Evolutionary conservation across 2,888 invertebrate species (phyloP), one percentile per base, ranked within the genome.

Genomic region (Lepidochitona cinerea): DNA sequence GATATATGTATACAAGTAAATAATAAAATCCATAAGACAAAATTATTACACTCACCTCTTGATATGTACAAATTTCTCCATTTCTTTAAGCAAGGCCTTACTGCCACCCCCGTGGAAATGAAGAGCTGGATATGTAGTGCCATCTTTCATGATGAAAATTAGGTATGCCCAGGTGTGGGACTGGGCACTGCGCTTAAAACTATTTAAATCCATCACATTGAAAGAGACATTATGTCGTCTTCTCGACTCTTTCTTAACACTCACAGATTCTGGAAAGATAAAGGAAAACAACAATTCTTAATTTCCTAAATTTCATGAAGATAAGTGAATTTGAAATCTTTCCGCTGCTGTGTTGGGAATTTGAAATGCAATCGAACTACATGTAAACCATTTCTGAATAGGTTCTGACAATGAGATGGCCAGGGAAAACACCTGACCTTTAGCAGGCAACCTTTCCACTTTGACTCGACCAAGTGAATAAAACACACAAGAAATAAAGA

Each of bases 91-190:
- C 84, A 97, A 94, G 72, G 94, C 93, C 84, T 95, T 95, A 0
- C 96, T 96, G 83, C 96, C 96, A 0, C 95, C 96, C 81, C 95
- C 94, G 89, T 96, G 96, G 91, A 97, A 97, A 88, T 95, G 95
- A 87, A 97, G 95, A 5, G 95, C 94, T 77, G 95, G 94, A 82
- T 95, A 94, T 86, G 93, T 93, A 0, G 95, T 93, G 68, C 94
- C 93, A 90, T 94, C 94, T 79, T 94, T 94, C 80, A 94, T 93
- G 81, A 94, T 93, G 80, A 96, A 93, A 54, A 91, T 88, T 18
- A 91, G 81, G 76, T 87, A 89, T 0, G 89, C 87, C 89, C 89
- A 87, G 70, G 87, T 87, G 80, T 89, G 83, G 79, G 84, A 83
- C 68, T 88, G 85, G 35, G 89, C 87, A 75, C 86, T 88, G 35